Conservation (phyloP, 1,140 invertebrate genomes). For the Apis dorsata region DNA sequence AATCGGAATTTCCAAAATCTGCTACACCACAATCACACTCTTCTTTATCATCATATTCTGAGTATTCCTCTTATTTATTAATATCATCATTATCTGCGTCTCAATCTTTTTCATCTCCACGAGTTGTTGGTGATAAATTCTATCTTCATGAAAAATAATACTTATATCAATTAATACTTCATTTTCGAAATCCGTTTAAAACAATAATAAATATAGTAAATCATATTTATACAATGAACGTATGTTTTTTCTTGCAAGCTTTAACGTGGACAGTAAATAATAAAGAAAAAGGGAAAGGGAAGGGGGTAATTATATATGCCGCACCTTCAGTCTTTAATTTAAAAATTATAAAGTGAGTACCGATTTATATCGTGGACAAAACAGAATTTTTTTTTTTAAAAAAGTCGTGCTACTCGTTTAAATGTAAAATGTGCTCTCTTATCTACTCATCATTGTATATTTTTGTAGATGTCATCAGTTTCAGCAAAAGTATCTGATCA, state of each 20-base stretch:
- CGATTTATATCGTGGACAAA: neutral
- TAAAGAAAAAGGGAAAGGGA: neutral
- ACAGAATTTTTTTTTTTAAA: neutral
- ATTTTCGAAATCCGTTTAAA: neutral
- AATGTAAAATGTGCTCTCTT: neutral
- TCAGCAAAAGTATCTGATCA: slow-evolving; percentile 30
- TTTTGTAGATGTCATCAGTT: slow-evolving; percentile 53
- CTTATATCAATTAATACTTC: too few relatives aligned
- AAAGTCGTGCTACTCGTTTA: neutral
- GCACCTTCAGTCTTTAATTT: neutral
- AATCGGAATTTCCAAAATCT: slow-evolving; percentile 87
- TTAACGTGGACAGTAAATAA: neutral
- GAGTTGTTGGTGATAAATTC: neutral
- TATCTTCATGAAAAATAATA: neutral
- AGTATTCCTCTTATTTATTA: slow-evolving; percentile 7
- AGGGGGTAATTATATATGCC: neutral
- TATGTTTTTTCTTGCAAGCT: neutral
- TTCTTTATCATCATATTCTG: slow-evolving; percentile 72
- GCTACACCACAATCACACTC: slow-evolving; percentile 84
- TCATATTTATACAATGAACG: neutral
- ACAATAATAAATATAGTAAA: too few relatives aligned
- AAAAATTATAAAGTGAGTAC: slow-evolving; percentile 3
- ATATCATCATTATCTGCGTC: neutral
- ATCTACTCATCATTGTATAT: neutral
- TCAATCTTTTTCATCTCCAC: neutral